Evolutionary conservation across 2,113 vertebrate genomes (phyloP).

Genomic region (Corapipo altera): DNA sequence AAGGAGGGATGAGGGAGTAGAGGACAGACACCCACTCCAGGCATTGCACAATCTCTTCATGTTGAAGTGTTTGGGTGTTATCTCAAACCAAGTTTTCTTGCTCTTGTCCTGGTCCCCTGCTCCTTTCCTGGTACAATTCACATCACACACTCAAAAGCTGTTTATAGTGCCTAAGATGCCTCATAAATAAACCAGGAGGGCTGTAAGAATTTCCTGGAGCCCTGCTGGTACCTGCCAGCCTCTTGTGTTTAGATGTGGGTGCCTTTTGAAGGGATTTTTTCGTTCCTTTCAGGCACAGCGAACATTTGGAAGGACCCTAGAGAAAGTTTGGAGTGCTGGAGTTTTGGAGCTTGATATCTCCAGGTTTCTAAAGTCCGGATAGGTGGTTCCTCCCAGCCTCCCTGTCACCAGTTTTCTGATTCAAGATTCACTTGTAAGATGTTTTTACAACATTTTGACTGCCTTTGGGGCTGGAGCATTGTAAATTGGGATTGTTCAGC

Average conservation of each 20-base stretch:
- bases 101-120: not conserved
- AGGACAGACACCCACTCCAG: not conserved
- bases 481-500: not conserved
- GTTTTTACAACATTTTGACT: not conserved
- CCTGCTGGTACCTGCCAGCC: not conserved
- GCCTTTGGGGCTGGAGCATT: not conserved
- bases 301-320: not conserved
- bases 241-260: not conserved
- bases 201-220: not conserved
- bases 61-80: not conserved
- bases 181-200: not conserved
- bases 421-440: accelerated
- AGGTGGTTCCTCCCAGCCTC: not conserved
- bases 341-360: accelerated
- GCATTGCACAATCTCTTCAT: not conserved
- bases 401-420: not conserved
- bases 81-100: slow-evolving; percentile 12
- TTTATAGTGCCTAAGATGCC: not conserved
- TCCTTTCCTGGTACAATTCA: not conserved
- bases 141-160: not conserved
- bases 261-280: not conserved
- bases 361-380: not conserved
- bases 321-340: not conserved
- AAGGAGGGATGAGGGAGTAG: too few species aligned
- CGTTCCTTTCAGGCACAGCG: accelerated